Conservation (phyloP, 2,888 invertebrate genomes). For the Selenia dentaria region DNA sequence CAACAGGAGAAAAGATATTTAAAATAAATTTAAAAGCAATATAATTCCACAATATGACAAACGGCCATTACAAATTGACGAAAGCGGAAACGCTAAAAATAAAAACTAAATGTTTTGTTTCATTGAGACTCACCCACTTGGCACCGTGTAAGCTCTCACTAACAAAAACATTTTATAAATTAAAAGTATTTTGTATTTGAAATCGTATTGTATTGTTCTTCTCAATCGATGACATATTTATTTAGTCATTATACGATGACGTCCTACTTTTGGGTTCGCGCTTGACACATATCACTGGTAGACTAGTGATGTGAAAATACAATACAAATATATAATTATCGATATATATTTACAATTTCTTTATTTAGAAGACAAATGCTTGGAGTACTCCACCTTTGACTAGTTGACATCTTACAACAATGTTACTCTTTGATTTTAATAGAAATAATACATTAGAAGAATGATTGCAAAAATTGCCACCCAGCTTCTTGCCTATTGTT, state of each 20-base stretch:
- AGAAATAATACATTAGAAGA: no score
- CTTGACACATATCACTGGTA: constrained; percentile 2
- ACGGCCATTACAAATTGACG: constrained; percentile 15
- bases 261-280: neutral
- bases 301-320: neutral
- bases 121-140: constrained; percentile 80
- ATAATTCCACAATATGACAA: constrained; percentile 14
- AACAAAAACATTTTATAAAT: constrained; percentile 44
- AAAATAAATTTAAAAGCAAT: neutral
- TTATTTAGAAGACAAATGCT: no score
- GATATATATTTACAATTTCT: no score
- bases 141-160: constrained; percentile 56
- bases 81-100: constrained; percentile 40
- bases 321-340: no score
- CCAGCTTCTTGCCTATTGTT: no score
- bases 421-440: no score
- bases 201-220: constrained; percentile 30
- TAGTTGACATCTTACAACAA: no score
- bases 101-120: constrained; percentile 47
- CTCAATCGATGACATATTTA: constrained; percentile 32
- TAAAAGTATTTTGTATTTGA: constrained; percentile 31
- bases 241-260: constrained; percentile 21
- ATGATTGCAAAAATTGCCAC: no score
- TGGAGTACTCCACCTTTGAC: no score
- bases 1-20: no score